Percentiles rank a stretch among this genome's conserved stretches.
phyloP scores from a whole-genome alignment of 2,888 invertebrate genomes.

The Vannuccia rotundouncinata region DNA sequence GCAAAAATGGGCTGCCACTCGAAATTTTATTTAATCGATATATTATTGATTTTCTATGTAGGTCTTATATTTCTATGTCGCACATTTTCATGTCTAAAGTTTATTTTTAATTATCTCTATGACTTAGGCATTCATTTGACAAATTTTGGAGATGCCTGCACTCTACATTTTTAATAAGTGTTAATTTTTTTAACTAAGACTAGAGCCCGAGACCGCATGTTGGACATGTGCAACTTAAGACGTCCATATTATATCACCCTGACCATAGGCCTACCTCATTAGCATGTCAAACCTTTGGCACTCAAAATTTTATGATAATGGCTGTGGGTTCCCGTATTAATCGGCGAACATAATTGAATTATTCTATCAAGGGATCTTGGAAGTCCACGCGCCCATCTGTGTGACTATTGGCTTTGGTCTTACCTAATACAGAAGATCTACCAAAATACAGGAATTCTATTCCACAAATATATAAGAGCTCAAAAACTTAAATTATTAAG shows the following conservation, averaged over 20 bases:
- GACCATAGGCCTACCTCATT: slow-evolving; percentile 8
- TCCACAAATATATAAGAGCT: too few relatives aligned
- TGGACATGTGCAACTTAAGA: slow-evolving; percentile 21
- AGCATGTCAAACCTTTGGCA: slow-evolving; percentile 20
- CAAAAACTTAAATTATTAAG: too few relatives aligned
- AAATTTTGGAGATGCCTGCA: neutral
- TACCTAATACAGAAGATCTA: too few relatives aligned
- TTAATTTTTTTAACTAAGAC: neutral
- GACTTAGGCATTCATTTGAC: neutral
- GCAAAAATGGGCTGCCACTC: neutral
- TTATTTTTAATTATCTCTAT: neutral
- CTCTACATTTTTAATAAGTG: slow-evolving; percentile 9
- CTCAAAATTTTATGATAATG: neutral
- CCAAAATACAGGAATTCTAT: too few relatives aligned
- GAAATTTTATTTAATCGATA: slow-evolving; percentile 8
- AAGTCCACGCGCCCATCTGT: too few relatives aligned
- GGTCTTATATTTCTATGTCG: slow-evolving; percentile 19
- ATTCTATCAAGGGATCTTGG: too few relatives aligned
- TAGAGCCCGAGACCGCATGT: slow-evolving; percentile 11
- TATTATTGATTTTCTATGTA: slow-evolving; percentile 3
- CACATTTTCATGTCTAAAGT: slow-evolving; percentile 9
- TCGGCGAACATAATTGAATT: neutral
- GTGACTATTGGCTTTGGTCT: too few relatives aligned
- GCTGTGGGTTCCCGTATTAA: neutral
- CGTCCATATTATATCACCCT: slow-evolving; percentile 14